Base-by-base conservation (phyloP, 2,113 vertebrate genomes). In the Sinocyclocheilus rhinocerous region DNA sequence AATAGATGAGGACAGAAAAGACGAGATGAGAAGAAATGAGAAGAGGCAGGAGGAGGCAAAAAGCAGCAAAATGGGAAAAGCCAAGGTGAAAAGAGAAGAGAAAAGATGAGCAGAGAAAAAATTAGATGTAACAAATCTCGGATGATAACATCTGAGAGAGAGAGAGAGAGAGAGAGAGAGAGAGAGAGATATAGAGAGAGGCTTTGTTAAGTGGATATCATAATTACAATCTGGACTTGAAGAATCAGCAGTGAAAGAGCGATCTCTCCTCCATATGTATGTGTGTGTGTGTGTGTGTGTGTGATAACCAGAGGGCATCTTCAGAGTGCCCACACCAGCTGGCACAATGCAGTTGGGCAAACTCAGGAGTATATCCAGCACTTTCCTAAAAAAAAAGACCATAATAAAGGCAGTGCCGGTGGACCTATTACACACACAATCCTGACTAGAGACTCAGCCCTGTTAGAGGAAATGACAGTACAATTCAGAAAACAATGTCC, bases 191-290 rank as follows among this genome's bases (percentile, higher is more conserved):
- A 83, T 16, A 79, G 50, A 3, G 9, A 8, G 57, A n/a, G 65
- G 48, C 48, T 83, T 65, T 77, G 84, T 52, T 76, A 77, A 48
- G 72, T 55, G 75, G 61, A 76, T 57, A 88, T 88, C 87, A 72
- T 88, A 88, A 86, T 88, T 85, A 88, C 80, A 79, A 86, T 85
- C 84, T 79, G 55, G 55, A 45, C 12, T 24, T 50, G 52, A 79
- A 20, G 65, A 73, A 88, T 83, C 87, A 79, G 82, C 52, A 33
- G 52, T 13, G 63, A 78, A 26, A 36, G 73, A 75, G 29, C 20
- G 24, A 75, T 63, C 85, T 79, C 33, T 70, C 48, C 48, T 50
- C 33, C 39, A 15, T 33, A 52, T 50, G 12, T 36, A 4, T 36
- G 36, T 36, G 36, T 36, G 36, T 36, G 36, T 36, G 81, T 61